Evolutionary conservation across 2,113 vertebrate genomes (phyloP).

Genomic region (Haemorhous mexicanus): DNA sequence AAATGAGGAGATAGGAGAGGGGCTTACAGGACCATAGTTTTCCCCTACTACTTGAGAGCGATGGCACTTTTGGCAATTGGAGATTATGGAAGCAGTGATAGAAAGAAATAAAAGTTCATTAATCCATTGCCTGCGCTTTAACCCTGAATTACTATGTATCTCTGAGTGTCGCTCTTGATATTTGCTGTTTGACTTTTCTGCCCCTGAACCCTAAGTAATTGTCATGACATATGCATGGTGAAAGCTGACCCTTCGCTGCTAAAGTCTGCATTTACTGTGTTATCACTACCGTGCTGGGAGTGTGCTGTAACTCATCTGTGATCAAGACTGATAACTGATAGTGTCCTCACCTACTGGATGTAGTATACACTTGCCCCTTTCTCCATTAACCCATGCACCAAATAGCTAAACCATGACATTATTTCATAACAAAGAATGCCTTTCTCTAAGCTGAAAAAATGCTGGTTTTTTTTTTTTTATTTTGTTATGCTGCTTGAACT

Average conservation of each 20-base stretch:
- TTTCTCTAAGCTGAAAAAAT: background rate
- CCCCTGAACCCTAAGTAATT: background rate
- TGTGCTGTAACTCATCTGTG: background rate
- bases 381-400: background rate
- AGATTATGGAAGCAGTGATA: background rate
- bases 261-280: background rate
- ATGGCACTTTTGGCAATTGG: background rate
- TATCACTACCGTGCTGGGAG: background rate
- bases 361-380: background rate
- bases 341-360: background rate
- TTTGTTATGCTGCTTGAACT: slow-evolving; percentile 13
- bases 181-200: background rate
- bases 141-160: background rate
- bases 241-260: background rate
- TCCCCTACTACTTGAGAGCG: background rate
- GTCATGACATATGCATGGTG: background rate
- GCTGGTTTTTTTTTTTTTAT: background rate
- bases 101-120: background rate
- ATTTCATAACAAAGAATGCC: background rate
- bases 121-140: background rate
- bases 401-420: background rate
- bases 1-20: background rate
- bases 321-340: background rate
- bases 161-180: background rate
- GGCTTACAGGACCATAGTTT: background rate